Conservation (phyloP, 2,797 vertebrate genomes). For the Pseudomugil tenellus region DNA sequence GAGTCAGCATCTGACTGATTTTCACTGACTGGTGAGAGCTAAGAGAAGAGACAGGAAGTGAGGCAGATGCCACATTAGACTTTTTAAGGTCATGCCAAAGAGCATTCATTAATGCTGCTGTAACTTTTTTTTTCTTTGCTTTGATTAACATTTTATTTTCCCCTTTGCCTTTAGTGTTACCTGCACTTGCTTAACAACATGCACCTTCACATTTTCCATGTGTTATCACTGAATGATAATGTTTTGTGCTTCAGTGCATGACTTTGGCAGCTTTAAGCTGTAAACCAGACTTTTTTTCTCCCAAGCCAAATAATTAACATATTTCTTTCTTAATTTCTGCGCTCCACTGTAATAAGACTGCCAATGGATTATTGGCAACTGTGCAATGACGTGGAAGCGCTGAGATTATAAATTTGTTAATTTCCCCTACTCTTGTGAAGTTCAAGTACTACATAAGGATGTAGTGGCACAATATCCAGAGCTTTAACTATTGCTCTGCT, state of each 20-base stretch:
- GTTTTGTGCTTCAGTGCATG: background rate
- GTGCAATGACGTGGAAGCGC: conserved; percentile 3
- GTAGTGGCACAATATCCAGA: conserved; percentile 34
- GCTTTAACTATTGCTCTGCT: conserved; percentile 34
- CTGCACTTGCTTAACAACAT: too few relatives aligned
- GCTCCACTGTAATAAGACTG: background rate
- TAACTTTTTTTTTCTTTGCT: too few relatives aligned
- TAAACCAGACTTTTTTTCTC: background rate
- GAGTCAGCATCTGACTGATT: too few relatives aligned
- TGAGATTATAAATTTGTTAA: conserved; percentile 19
- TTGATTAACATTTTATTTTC: too few relatives aligned
- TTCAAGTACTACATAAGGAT: conserved; percentile 30
- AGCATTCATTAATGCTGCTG: too few relatives aligned
- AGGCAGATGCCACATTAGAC: too few relatives aligned
- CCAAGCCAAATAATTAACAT: background rate
- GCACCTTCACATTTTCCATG: too few relatives aligned
- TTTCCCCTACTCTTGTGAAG: conserved; percentile 20
- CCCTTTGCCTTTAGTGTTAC: too few relatives aligned
- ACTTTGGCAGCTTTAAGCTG: background rate
- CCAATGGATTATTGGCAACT: conserved; percentile 15
- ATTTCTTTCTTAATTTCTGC: background rate
- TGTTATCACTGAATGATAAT: too few relatives aligned
- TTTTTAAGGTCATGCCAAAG: too few relatives aligned
- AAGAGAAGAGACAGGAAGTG: too few relatives aligned
- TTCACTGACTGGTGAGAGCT: too few relatives aligned